Evolutionary conservation across 2,797 vertebrate genomes (phyloP).

Genomic region (Coracias cyanogaster): DNA sequence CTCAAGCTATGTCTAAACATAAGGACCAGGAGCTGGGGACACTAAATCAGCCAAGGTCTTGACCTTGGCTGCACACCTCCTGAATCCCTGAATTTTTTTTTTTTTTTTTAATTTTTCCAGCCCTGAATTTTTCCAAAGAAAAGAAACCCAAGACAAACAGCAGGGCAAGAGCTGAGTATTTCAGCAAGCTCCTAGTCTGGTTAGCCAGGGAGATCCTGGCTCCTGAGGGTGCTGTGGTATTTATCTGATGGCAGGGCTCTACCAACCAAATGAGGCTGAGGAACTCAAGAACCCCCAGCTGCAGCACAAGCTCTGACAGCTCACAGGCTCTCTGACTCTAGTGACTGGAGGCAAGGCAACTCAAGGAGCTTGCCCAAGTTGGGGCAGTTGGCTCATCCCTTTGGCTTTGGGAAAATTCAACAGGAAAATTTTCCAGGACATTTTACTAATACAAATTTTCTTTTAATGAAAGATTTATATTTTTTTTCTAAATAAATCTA

Average conservation of each 20-base stretch:
- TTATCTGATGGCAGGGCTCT: background rate
- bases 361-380: fast-evolving
- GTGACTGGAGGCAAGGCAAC: background rate
- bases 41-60: fast-evolving
- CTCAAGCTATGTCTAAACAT: background rate
- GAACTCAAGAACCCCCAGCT: fast-evolving
- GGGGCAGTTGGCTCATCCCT: background rate
- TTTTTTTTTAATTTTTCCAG: too few relatives aligned
- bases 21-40: background rate
- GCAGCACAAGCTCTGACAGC: background rate
- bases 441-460: background rate
- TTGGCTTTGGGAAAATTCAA: background rate
- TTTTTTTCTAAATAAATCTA: background rate
- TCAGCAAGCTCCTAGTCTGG: background rate
- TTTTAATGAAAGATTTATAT: background rate
- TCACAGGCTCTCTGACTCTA: fast-evolving
- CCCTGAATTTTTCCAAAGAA: background rate
- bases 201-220: background rate
- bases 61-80: background rate
- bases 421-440: background rate
- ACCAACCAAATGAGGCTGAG: background rate
- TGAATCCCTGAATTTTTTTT: background rate
- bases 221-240: background rate
- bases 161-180: background rate
- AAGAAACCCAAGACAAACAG: background rate